Evolutionary conservation across 1,140 invertebrate species (phyloP).

Genomic region (Nylanderia fulva): DNA sequence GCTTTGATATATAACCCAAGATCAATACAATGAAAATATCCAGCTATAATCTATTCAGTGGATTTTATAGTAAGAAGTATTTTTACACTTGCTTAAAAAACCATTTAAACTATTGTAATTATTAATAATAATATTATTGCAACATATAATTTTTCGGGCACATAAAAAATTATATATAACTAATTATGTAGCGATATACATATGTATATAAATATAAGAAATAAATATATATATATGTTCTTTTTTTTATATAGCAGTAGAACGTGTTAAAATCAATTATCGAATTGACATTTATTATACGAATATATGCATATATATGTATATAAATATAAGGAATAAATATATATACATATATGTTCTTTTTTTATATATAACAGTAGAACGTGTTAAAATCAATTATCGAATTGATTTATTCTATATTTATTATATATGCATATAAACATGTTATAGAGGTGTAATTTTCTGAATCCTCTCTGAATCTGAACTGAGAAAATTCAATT

Average conservation of each 20-base stretch:
- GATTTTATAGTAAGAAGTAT: background rate
- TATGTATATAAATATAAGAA: background rate
- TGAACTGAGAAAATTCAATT: background rate
- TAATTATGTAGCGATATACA: no score
- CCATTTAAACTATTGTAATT: background rate
- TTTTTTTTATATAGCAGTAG: background rate
- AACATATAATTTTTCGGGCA: no score
- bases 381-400: background rate
- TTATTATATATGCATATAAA: background rate
- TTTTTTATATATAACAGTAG: background rate
- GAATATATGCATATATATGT: no score
- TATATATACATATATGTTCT: no score
- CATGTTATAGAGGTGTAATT: background rate
- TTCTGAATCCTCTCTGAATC: no score
- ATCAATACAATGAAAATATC: constrained; percentile 17
- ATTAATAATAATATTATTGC: background rate
- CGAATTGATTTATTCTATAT: background rate
- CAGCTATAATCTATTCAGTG: background rate
- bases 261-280: background rate
- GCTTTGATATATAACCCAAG: constrained; percentile 4
- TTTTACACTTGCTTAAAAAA: background rate
- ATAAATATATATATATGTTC: no score
- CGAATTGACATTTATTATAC: background rate
- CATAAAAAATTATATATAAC: no score
- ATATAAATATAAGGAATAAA: background rate